phyloP scores from a whole-genome alignment of 2,888 invertebrate genomes.

The Nomada ruficornis region DNA sequence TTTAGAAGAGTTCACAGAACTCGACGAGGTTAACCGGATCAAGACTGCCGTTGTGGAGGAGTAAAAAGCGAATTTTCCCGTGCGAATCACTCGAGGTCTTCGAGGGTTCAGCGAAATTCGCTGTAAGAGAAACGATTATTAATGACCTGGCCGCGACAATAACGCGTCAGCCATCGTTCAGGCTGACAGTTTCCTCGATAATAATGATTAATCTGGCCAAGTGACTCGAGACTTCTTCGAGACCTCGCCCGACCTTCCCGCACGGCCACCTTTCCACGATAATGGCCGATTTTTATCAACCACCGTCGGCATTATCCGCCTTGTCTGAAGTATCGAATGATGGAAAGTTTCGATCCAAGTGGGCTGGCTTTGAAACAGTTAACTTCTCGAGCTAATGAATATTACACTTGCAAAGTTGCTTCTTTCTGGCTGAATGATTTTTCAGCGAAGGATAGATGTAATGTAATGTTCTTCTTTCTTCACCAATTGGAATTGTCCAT shows the following conservation, averaged over 20 bases:
- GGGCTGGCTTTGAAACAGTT: not conserved
- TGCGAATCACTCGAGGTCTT: conserved; percentile 4
- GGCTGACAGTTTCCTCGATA: conserved; percentile 51
- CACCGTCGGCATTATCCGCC: not conserved
- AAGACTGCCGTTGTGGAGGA: not conserved
- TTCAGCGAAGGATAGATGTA: too few species aligned
- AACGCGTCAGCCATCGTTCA: conserved; percentile 50
- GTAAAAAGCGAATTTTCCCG: not conserved
- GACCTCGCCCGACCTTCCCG: conserved; percentile 23
- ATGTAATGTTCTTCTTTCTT: too few species aligned
- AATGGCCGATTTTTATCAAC: conserved; percentile 50
- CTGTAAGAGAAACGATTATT: conserved; percentile 55
- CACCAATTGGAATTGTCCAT: too few species aligned
- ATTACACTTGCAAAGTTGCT: too few species aligned
- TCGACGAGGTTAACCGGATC: not conserved
- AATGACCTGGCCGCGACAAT: conserved; percentile 57
- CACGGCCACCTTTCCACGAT: conserved; percentile 12
- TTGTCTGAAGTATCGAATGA: conserved; percentile 5
- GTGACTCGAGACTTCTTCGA: conserved; percentile 51
- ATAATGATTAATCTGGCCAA: conserved; percentile 65
- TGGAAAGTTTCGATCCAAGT: not conserved
- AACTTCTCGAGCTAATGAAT: not conserved
- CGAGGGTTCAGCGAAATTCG: conserved; percentile 15
- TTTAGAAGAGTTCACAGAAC: not conserved
- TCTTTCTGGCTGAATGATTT: too few species aligned